Evolutionary conservation across 2,113 vertebrate species (phyloP).

Genomic region (Ranitomeya variabilis): DNA sequence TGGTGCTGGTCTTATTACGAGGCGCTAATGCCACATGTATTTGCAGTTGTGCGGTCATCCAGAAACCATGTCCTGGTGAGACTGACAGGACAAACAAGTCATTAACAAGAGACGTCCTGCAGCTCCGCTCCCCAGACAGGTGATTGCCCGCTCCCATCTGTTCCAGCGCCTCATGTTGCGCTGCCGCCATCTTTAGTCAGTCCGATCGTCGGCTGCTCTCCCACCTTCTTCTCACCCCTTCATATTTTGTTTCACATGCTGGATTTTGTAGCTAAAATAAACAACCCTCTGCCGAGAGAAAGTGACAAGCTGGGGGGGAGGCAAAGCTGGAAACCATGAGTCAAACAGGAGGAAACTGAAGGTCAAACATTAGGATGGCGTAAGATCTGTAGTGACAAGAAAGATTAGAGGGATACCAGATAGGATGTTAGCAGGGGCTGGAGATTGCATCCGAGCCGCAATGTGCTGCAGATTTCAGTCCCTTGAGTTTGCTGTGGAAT

Average conservation of each 20-base stretch:
- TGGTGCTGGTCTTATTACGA: no score
- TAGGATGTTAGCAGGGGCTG: no score
- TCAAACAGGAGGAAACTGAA: constrained; percentile 8
- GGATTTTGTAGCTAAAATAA: constrained; percentile 44
- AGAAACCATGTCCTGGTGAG: not conserved
- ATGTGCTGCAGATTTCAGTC: not conserved
- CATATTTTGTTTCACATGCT: constrained; percentile 22
- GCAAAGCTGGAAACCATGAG: constrained; percentile 7
- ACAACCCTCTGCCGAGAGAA: not conserved
- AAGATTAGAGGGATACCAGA: no score
- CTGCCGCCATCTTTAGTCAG: not conserved
- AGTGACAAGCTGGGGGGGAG: not conserved
- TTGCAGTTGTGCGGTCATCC: not conserved
- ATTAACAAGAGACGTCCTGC: not conserved
- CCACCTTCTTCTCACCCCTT: not conserved
- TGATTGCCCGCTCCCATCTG: not conserved
- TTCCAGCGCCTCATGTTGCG: not conserved
- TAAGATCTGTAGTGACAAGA: not conserved
- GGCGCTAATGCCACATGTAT: no score
- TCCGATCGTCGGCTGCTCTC: accelerated
- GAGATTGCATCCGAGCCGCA: not conserved
- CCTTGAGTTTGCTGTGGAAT: constrained; percentile 5
- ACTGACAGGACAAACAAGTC: constrained; percentile 17
- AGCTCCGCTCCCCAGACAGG: not conserved
- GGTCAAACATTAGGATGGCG: not conserved